Conservation (phyloP, 2,113 vertebrate species). For the Rhegmatorhina hoffmannsi region DNA sequence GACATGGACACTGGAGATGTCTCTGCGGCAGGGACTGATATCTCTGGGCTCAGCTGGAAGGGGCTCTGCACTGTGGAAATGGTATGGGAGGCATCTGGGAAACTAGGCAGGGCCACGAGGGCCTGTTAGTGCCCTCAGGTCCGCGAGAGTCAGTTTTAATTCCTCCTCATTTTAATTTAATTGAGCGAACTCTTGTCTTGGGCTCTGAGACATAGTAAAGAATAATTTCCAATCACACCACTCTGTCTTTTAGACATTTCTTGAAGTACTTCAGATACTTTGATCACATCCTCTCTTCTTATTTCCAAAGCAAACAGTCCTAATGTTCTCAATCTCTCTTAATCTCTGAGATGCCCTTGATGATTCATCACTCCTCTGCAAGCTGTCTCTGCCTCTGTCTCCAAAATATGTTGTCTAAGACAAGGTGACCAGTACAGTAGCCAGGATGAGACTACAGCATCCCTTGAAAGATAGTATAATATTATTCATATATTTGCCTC, state of each 20-base stretch:
- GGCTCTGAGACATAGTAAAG: neutral
- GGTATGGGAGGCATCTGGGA: neutral
- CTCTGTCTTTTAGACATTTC: neutral
- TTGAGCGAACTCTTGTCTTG: neutral
- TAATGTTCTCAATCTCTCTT: constrained; percentile 11
- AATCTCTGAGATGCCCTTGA: neutral
- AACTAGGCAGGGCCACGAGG: neutral
- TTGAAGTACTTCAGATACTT: neutral
- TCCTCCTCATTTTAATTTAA: neutral
- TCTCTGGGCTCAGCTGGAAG: neutral
- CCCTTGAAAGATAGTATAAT: neutral
- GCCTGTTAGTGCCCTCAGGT: neutral
- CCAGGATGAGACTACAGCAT: neutral
- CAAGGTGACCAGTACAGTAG: neutral
- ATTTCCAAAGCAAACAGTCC: constrained; percentile 6
- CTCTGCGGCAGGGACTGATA: neutral
- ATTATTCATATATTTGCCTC: neutral
- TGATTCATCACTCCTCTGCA: neutral
- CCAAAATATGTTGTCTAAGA: neutral
- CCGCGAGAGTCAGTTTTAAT: neutral
- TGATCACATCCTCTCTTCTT: neutral
- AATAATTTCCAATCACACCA: neutral
- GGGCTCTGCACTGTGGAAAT: neutral
- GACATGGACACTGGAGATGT: fast-evolving
- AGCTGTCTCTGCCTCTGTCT: neutral